Conservation (phyloP, 2,888 invertebrate species). For the Esperia sulphurella region DNA sequence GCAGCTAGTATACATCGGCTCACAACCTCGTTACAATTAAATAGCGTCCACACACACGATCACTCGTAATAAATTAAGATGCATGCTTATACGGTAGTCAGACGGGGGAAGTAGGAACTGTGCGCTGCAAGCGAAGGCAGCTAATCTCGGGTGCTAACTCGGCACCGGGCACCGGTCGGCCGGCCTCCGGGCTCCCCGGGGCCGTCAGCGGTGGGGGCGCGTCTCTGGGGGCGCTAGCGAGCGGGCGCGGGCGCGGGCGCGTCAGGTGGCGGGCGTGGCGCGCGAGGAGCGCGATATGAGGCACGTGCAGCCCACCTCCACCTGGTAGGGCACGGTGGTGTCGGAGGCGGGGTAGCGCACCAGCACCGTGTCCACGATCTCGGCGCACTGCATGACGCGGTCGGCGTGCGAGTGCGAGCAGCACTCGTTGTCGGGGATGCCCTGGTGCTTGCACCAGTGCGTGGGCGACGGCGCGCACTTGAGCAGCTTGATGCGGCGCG, state of each 20-base stretch:
- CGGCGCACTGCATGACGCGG: conserved; percentile 57
- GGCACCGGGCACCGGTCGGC: too few relatives aligned
- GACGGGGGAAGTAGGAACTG: conserved; percentile 30
- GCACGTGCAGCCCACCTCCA: conserved; percentile 68
- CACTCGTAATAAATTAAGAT: conserved; percentile 9
- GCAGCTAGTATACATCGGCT: not conserved
- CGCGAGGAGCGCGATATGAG: conserved; percentile 37
- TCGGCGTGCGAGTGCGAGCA: conserved; percentile 47
- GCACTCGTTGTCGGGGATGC: conserved; percentile 51
- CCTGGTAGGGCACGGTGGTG: conserved; percentile 25
- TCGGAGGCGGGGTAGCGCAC: conserved; percentile 41
- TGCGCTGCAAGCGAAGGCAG: too few relatives aligned
- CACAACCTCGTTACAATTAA: conserved; percentile 8
- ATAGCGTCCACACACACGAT: conserved; percentile 7
- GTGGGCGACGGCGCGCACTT: conserved; percentile 49
- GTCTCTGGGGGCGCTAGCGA: not conserved
- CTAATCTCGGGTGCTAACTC: too few relatives aligned
- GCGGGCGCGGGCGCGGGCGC: conserved; percentile 1
- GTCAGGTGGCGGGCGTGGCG: conserved; percentile 17
- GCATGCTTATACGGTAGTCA: conserved; percentile 12
- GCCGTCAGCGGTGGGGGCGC: conserved; percentile 14
- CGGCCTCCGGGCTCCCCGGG: conserved; percentile 5
- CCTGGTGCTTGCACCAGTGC: conserved; percentile 44
- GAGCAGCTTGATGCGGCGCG: conserved; percentile 60
- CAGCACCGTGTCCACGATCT: conserved; percentile 61